Percentiles rank a stretch among this genome's conserved stretches.
Conservation (phyloP, 2,888 invertebrate genomes). For the Drosophila neoperkinsi region DNA sequence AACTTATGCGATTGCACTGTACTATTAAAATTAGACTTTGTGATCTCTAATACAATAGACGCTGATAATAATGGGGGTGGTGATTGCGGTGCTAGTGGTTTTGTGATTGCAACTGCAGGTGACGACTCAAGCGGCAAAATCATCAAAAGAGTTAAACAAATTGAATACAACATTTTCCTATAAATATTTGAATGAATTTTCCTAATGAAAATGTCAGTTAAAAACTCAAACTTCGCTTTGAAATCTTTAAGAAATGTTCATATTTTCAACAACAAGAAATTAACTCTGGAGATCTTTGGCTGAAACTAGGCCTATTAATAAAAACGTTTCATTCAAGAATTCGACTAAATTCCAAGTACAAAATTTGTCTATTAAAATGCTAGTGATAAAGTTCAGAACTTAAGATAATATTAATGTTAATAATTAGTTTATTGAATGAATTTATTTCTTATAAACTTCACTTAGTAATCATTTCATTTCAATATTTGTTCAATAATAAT, state of each 20-base stretch:
- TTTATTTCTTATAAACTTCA: neutral
- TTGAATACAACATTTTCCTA: slow-evolving; percentile 13
- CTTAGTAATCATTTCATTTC: neutral
- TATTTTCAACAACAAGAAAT: neutral
- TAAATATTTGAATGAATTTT: slow-evolving; percentile 2
- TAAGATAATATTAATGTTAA: neutral
- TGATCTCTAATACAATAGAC: slow-evolving; percentile 39
- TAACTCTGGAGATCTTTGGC: neutral
- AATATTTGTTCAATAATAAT: neutral
- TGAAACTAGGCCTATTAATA: too few relatives aligned
- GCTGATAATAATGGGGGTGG: too few relatives aligned
- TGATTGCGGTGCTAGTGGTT: neutral
- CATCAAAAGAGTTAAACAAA: slow-evolving; percentile 4
- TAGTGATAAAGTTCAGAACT: neutral
- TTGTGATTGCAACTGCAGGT: neutral
- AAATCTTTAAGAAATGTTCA: neutral
- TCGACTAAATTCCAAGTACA: neutral
- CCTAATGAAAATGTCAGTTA: slow-evolving; percentile 11
- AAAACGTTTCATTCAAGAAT: neutral
- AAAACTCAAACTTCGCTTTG: neutral
- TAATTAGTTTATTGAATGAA: neutral
- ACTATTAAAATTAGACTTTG: slow-evolving; percentile 34
- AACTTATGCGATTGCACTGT: slow-evolving; percentile 47
- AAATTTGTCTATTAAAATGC: neutral
- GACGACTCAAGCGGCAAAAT: neutral